Conservation (phyloP, 2,113 vertebrate genomes). For the Melanostigma gelatinosum region DNA sequence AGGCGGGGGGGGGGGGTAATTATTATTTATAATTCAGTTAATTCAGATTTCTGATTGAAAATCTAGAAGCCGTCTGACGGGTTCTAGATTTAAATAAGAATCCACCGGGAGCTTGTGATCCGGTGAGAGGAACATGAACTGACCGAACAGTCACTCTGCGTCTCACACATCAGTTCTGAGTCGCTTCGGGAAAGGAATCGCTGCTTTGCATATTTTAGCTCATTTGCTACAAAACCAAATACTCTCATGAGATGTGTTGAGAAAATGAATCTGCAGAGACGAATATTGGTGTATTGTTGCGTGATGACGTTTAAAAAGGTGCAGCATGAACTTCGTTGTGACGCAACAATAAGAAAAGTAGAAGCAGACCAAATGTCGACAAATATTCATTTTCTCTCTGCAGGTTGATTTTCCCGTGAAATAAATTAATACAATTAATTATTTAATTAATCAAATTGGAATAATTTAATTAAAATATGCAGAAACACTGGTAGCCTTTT, state of each 20-base stretch:
- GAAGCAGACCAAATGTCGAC: neutral
- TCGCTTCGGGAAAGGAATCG: no score
- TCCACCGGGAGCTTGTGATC: conserved; percentile 48
- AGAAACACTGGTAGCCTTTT: neutral
- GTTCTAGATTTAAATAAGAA: conserved; percentile 8
- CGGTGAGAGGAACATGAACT: neutral
- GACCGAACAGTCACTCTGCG: neutral
- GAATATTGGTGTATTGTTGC: neutral
- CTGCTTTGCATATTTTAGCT: neutral
- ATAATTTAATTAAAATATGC: neutral
- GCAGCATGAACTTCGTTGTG: neutral
- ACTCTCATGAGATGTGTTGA: neutral
- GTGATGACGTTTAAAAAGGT: neutral
- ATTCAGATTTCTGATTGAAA: conserved; percentile 16
- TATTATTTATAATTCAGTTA: no score
- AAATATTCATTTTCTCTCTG: neutral
- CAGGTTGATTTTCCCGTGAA: neutral
- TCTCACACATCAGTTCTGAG: no score
- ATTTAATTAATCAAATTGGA: neutral
- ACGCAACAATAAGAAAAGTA: neutral
- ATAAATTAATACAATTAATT: neutral
- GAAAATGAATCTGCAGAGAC: no score
- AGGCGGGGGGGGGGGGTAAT: neutral
- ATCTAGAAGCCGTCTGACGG: conserved; percentile 41
- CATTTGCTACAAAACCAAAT: neutral